These are phyloP conservation scores for Tachystola acroxantha DNA, from an alignment of 2,888 invertebrate species.

Conservation along the genomic window DNA sequence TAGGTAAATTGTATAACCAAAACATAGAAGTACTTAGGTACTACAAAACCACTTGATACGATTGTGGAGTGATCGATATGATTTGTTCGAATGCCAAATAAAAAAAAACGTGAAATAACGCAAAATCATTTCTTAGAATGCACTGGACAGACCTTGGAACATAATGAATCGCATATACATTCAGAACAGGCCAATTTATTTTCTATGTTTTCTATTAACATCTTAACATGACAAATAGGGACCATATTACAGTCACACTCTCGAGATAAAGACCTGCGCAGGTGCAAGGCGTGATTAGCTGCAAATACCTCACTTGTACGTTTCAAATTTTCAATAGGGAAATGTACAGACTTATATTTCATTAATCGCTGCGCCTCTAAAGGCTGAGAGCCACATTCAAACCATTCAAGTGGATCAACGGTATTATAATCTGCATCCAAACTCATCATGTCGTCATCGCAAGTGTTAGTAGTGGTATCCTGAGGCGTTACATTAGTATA, in stretches of 20 bases:
- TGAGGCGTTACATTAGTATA: slow-evolving; percentile 16
- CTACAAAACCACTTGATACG: too few relatives aligned
- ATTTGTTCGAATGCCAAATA: too few relatives aligned
- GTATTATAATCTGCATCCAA: slow-evolving; percentile 19
- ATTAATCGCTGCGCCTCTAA: slow-evolving; percentile 2
- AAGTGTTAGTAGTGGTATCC: slow-evolving; percentile 26
- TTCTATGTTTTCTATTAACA: slow-evolving; percentile 63
- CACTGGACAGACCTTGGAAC: slow-evolving; percentile 51
- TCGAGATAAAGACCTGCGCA: slow-evolving; percentile 15
- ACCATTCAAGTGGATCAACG: slow-evolving; percentile 24
- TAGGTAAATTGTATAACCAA: too few relatives aligned
- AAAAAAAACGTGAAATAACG: too few relatives aligned
- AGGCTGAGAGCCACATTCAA: slow-evolving; percentile 17
- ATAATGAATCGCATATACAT: slow-evolving; percentile 59
- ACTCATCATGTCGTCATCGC: slow-evolving; percentile 20
- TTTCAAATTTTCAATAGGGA: slow-evolving; percentile 22
- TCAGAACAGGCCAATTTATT: slow-evolving; percentile 43
- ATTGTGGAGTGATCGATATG: too few relatives aligned
- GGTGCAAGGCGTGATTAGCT: slow-evolving; percentile 11
- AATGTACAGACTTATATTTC: slow-evolving; percentile 26
- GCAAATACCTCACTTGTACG: slow-evolving; percentile 14
- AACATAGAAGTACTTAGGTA: too few relatives aligned
- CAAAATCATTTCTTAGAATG: slow-evolving; percentile 42
- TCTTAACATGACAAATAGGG: slow-evolving; percentile 66
- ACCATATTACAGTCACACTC: slow-evolving; percentile 55